Percentiles rank a stretch among this genome's conserved stretches.
These are phyloP conservation scores for Exephanes ischioxanthus DNA, from an alignment of 2,888 invertebrate species.

Conservation along the genomic window DNA sequence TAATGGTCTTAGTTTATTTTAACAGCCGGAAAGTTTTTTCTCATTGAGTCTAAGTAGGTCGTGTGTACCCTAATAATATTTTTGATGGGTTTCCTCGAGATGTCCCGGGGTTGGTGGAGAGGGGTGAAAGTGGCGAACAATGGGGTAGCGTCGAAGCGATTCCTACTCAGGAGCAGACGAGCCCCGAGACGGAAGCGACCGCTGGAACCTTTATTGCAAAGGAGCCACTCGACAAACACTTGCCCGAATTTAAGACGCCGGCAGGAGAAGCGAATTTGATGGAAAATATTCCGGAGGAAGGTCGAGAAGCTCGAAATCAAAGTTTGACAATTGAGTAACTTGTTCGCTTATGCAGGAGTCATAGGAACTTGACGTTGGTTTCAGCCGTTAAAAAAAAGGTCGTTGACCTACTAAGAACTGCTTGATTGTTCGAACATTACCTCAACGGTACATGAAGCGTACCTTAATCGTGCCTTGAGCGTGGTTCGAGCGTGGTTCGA, in stretches of 20 bases:
- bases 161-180: not conserved
- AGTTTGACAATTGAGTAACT: conserved; percentile 7
- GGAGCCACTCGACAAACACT: conserved; percentile 51
- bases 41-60: not conserved
- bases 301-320: not conserved
- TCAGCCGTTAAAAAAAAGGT: too few species aligned
- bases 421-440: too few species aligned
- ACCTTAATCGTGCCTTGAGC: too few species aligned
- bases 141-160: conserved; percentile 23
- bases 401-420: too few species aligned
- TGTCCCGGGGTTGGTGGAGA: conserved; percentile 9
- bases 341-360: conserved; percentile 25
- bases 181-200: conserved; percentile 27
- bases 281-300: conserved; percentile 8
- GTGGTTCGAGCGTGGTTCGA: too few species aligned
- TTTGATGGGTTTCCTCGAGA: conserved; percentile 30
- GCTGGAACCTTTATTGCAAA: conserved; percentile 33
- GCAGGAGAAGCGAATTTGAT: conserved; percentile 2
- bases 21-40: not conserved
- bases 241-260: conserved; percentile 18
- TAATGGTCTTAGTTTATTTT: too few species aligned
- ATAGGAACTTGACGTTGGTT: not conserved
- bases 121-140: conserved; percentile 13
- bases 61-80: conserved; percentile 45
- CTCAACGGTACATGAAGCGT: too few species aligned